Base-by-base conservation (phyloP, 2,888 invertebrate species). In the Drosophila gaucha region DNA sequence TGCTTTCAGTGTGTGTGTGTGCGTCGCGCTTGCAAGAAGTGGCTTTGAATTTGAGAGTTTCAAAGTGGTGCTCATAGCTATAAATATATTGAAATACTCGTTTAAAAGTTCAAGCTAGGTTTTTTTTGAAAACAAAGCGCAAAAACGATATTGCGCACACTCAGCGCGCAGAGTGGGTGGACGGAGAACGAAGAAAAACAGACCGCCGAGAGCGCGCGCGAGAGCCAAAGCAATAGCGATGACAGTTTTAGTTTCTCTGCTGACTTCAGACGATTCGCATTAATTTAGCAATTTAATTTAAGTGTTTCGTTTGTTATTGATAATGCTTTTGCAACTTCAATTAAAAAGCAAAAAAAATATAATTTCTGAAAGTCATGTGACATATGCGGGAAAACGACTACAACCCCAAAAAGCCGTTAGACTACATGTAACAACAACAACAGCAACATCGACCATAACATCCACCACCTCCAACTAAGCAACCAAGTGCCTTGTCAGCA, bases 281-380 rank as follows among this genome's bases (percentile, higher is more conserved):
- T 83, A 75, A 86, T 80, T 80, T 59, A 70, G 58, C 80, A 73
- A 80, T 80, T n/a, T 83, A 75, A 49, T 64, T 73, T 63, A 70
- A 78, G 56, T 65, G 72, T 67, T 77, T 64, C 56, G 31, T 46
- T 51, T 69, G 36, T 44, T 47, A 30, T 57, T 49, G 69, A 56
- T 55, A 62, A 66, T 62, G 60, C 22, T 56, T 54, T 62, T 52
- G 41, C 18, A 55, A 57, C 43, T 18, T n/a, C 24, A 31, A 36
- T 20, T 28, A 38, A 35, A 54, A 24, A 43, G 22, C n/a, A 9
- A 49, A 20, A 22, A 31, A 9, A 30, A 20, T 16, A 18, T 6
- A 18, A 33, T 20, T 20, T 14, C 5, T 16, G n/a, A 18, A 38
- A 49, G 16, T 72, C 79, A 76, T 76, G 68, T 79, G 78, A 67